Evolutionary conservation across 2,888 invertebrate genomes (phyloP).

Genomic region (Agrotis puta): DNA sequence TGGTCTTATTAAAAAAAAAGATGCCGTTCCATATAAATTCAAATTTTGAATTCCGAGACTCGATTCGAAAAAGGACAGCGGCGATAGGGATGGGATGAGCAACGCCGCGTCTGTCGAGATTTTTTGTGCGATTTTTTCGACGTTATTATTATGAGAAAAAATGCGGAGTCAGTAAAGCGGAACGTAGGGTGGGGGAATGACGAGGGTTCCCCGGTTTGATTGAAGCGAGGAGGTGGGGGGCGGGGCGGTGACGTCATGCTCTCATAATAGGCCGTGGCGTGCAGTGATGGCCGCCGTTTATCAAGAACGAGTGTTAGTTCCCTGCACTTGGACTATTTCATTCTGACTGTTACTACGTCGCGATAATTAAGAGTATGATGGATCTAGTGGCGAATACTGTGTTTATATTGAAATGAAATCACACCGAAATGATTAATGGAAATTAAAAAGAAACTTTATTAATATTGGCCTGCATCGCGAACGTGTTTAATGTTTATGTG

Average conservation of each 20-base stretch:
- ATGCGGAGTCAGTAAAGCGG: slow-evolving; percentile 90
- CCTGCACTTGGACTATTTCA: slow-evolving; percentile 83
- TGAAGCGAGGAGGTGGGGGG: slow-evolving; percentile 89
- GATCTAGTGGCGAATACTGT: slow-evolving; percentile 13
- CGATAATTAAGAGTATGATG: slow-evolving; percentile 39
- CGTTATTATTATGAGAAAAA: slow-evolving; percentile 91
- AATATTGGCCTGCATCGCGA: background rate
- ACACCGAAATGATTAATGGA: background rate
- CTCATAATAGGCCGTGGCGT: slow-evolving; percentile 90
- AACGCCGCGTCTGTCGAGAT: slow-evolving; percentile 88
- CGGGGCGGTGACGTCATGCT: slow-evolving; percentile 91
- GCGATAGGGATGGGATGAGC: slow-evolving; percentile 86
- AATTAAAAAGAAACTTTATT: background rate
- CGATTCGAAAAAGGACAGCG: slow-evolving; percentile 79
- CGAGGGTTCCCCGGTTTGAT: slow-evolving; percentile 91
- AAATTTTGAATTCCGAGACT: slow-evolving; percentile 81
- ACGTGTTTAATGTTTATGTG: slow-evolving; percentile 24
- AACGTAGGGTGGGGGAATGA: slow-evolving; percentile 90
- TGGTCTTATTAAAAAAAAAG: slow-evolving; percentile 13
- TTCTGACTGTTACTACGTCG: slow-evolving; percentile 57
- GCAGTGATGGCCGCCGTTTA: slow-evolving; percentile 91
- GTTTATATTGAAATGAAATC: slow-evolving; percentile 7
- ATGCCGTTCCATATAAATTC: slow-evolving; percentile 68
- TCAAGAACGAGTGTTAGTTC: slow-evolving; percentile 85
- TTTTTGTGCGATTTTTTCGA: slow-evolving; percentile 90